phyloP scores from a whole-genome alignment of 2,888 invertebrate species.

The Phrixothrix hirtus region DNA sequence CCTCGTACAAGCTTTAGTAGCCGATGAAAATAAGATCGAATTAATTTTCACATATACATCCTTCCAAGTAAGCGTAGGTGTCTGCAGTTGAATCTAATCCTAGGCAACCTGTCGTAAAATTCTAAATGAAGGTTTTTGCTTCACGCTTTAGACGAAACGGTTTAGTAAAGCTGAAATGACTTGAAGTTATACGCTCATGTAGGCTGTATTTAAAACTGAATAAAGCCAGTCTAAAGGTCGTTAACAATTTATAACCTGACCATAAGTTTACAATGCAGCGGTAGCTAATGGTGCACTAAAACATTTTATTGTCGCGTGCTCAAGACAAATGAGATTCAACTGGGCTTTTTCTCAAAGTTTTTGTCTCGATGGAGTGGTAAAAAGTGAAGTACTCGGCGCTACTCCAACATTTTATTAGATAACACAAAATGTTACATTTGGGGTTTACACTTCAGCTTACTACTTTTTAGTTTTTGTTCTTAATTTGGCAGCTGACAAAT shows the following conservation, averaged over 20 bases:
- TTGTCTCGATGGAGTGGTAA: conserved; percentile 43
- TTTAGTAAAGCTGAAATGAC: too few species aligned
- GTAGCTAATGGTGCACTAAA: neutral
- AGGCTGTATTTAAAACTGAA: neutral
- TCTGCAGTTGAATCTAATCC: too few species aligned
- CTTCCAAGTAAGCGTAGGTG: too few species aligned
- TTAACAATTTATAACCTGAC: neutral
- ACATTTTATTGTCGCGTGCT: conserved; percentile 33
- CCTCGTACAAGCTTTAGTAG: too few species aligned
- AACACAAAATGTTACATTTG: conserved; percentile 36
- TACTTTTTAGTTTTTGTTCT: conserved; percentile 24
- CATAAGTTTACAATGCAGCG: neutral
- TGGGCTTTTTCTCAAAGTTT: conserved; percentile 41
- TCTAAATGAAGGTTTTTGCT: too few species aligned
- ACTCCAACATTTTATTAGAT: conserved; percentile 39
- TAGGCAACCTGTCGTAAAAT: neutral
- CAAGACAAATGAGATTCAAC: conserved; percentile 43
- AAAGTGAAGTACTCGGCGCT: conserved; percentile 41
- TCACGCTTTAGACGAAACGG: too few species aligned
- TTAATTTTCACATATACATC: too few species aligned
- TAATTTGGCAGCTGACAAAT: conserved; percentile 27
- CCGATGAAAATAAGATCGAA: too few species aligned
- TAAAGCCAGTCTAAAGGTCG: neutral
- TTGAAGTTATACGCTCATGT: too few species aligned
- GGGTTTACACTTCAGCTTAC: conserved; percentile 25